A percentile compares a stretch with the other conserved stretches of the same genome.
phyloP scores from a whole-genome alignment of 2,888 invertebrate species.

The Agapostemon virescens region DNA sequence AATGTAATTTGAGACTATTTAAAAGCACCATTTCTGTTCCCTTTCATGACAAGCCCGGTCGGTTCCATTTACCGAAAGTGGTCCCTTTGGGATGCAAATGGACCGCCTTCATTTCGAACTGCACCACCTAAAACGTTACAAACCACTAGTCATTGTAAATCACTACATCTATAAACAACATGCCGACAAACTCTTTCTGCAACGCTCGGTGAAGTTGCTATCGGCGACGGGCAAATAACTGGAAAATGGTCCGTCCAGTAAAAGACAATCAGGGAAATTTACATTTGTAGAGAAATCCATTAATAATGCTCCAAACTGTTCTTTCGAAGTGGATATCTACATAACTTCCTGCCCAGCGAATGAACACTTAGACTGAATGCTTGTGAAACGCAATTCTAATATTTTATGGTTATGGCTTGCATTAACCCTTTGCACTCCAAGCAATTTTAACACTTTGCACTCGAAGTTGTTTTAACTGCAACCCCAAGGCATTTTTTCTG shows the following conservation, averaged over 20 bases:
- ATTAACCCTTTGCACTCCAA: too few relatives aligned
- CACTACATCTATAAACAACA: not conserved
- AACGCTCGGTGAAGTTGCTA: not conserved
- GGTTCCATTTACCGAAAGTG: slow-evolving; percentile 24
- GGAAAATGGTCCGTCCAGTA: not conserved
- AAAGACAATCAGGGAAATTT: not conserved
- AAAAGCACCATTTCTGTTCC: not conserved
- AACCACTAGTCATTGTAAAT: not conserved
- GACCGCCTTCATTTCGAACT: not conserved
- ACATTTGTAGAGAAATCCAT: not conserved
- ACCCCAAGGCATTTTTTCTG: too few relatives aligned
- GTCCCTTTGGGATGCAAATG: slow-evolving; percentile 18
- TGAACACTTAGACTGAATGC: too few relatives aligned
- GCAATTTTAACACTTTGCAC: too few relatives aligned
- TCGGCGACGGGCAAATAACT: not conserved
- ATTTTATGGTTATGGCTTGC: too few relatives aligned
- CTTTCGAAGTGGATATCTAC: too few relatives aligned
- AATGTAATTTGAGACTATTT: slow-evolving; percentile 14
- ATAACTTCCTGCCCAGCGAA: too few relatives aligned
- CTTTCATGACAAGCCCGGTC: not conserved
- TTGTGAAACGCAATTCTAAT: too few relatives aligned
- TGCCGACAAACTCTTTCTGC: not conserved
- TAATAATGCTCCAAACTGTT: too few relatives aligned
- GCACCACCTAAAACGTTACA: not conserved
- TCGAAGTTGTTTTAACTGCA: too few relatives aligned